These are phyloP conservation scores for Emydoidea blandingii DNA, from an alignment of 2,797 vertebrate species.

Conservation along the genomic window DNA sequence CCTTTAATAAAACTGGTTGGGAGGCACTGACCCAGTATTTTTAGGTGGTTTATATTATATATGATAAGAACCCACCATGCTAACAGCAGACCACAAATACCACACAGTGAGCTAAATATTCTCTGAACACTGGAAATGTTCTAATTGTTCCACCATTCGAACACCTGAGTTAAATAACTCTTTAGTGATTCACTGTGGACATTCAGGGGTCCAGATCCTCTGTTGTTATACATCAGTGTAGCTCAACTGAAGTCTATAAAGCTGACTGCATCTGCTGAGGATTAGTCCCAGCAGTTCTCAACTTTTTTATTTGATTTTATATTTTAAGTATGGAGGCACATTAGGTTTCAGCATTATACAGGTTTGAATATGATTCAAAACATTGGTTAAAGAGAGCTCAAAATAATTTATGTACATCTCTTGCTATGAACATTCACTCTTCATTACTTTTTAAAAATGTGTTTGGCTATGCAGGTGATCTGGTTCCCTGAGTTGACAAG, in stretches of 20 bases:
- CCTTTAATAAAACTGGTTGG: neutral
- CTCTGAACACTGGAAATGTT: accelerated
- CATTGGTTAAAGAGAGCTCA: neutral
- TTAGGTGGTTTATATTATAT: neutral
- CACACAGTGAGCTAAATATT: neutral
- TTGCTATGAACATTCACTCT: neutral
- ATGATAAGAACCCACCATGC: neutral
- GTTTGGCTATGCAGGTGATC: neutral
- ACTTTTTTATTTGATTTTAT: accelerated
- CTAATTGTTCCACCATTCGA: neutral
- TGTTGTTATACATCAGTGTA: neutral
- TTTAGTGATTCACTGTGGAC: neutral
- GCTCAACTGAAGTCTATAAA: neutral
- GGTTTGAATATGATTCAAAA: neutral
- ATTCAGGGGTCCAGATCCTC: neutral
- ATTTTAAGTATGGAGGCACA: neutral
- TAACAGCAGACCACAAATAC: neutral
- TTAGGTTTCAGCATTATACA: neutral
- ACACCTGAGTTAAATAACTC: neutral
- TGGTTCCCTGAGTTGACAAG: neutral
- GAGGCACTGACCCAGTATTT: neutral
- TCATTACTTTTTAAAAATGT: neutral
- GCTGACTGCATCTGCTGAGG: neutral
- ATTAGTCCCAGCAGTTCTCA: neutral
- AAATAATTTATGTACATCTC: neutral